These are phyloP conservation scores for Ptiloglossa arizonensis DNA, from an alignment of 1,140 invertebrate species.

Conservation along the genomic window DNA sequence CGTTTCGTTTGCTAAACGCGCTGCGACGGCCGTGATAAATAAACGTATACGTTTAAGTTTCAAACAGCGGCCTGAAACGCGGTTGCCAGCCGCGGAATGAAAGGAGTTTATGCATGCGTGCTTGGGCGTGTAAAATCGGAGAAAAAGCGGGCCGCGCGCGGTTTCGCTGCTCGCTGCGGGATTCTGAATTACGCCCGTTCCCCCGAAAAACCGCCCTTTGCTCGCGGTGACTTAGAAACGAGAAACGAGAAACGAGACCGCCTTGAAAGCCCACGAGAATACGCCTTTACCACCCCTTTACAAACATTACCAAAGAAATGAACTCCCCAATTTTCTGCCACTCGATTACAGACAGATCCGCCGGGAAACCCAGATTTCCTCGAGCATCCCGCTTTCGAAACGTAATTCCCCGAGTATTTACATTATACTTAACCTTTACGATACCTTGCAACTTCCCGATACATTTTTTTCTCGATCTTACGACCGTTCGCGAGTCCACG, in stretches of 20 bases:
- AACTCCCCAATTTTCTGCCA: slow-evolving; percentile 36
- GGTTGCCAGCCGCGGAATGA: slow-evolving; percentile 16
- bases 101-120: slow-evolving; percentile 39
- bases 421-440: no score
- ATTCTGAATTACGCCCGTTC: slow-evolving; percentile 40
- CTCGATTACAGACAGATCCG: slow-evolving; percentile 36
- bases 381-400: no score
- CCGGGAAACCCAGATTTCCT: not conserved
- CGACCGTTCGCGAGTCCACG: no score
- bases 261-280: slow-evolving; percentile 11
- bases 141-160: not conserved
- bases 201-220: slow-evolving; percentile 1
- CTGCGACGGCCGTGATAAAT: slow-evolving; percentile 23
- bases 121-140: slow-evolving; percentile 40
- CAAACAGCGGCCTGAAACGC: slow-evolving; percentile 7
- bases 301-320: slow-evolving; percentile 7
- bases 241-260: slow-evolving; percentile 9
- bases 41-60: slow-evolving; percentile 40
- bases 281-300: not conserved
- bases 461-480: no score
- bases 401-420: no score
- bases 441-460: no score
- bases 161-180: slow-evolving; percentile 16
- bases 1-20: slow-evolving; percentile 9
- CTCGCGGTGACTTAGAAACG: no score